phyloP scores from a whole-genome alignment of 1,140 invertebrate genomes.

The Leptinotarsa defecta region DNA sequence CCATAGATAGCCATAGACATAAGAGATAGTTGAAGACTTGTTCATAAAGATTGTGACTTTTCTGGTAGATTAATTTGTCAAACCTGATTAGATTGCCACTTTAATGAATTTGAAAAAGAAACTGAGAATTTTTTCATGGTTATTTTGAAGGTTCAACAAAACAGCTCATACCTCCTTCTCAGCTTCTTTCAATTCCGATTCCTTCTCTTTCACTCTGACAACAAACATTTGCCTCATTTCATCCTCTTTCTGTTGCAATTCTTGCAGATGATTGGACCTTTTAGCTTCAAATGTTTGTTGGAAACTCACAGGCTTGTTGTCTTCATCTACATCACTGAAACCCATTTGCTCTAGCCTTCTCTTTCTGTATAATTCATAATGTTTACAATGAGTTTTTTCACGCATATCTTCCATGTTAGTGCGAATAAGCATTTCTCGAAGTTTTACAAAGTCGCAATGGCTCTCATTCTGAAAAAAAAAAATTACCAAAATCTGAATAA shows the following conservation, averaged over 20 bases:
- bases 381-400: conserved; percentile 92
- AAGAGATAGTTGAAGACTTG: too few species aligned
- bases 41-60: too few species aligned
- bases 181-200: conserved; percentile 93
- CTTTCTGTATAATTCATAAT: conserved; percentile 97
- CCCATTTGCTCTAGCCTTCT: conserved; percentile 95
- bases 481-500: too few species aligned
- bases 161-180: conserved; percentile 81
- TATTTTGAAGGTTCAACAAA: too few species aligned
- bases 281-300: conserved; percentile 96
- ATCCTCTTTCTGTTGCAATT: conserved; percentile 95
- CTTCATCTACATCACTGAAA: conserved; percentile 90
- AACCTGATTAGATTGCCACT: too few species aligned
- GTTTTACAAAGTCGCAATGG: conserved; percentile 98
- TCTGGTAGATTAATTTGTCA: too few species aligned
- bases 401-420: conserved; percentile 99
- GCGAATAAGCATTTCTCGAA: conserved; percentile 96
- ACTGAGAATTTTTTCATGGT: too few species aligned
- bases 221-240: conserved; percentile 98
- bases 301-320: conserved; percentile 91
- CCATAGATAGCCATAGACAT: too few species aligned
- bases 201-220: conserved; percentile 94
- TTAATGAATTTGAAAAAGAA: too few species aligned
- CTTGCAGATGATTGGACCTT: conserved; percentile 82
- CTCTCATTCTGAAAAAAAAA: conserved; percentile 76